Evolutionary conservation across 23 tunicate genomes (phyloP), one percentile per base, ranked within the genome.

Genomic region (Botrylloides violaceus): DNA sequence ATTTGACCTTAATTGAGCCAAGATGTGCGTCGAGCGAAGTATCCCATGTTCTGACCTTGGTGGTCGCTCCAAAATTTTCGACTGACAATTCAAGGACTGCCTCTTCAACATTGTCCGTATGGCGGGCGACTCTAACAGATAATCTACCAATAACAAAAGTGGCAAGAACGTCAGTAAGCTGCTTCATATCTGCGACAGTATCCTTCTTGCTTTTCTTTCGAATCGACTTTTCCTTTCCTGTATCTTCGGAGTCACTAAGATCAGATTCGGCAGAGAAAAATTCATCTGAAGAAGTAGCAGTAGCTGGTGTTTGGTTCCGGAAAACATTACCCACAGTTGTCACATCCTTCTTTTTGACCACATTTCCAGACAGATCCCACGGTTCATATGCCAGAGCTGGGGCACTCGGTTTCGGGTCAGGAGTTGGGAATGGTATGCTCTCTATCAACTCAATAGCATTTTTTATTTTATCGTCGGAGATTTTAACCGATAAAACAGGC

Each of bases 381-480:
- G 21, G 22, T 24, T 55, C 77, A 29, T 29, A 58, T 25, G 65
- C 82, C 71, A 55, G 32, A 29, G 76, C 9, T 34, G 38, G 76
- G 18, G 71, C 34, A 5, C 64, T 37, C 22, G 71, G 66, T 21
- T 57, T 72, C 1, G 59, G 80, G 2, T 50, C 71, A 28, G 65
- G 22, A 1, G 84, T 49, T 30, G 94, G 94, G 0, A 85, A 76
- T 0, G 94, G 94, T 30, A 85, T 79, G 47, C 94, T 85, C 1
- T 75, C 57, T 34, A 75, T 81, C 57, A 85, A 31, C 4, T 5
- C 60, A 12, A 85, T 64, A 28, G 74, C 38, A 34, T 85, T 65
- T 29, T 66, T 62, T 30, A 85, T 71, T 75, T 75, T 79, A 32
- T 9, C 23, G 57, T 85, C 94, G 27, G 94, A 85, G 48, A 80